phyloP scores from a whole-genome alignment of 37 sponge, comb jelly and placozoan species.

The Amphimedon queenslandica region DNA sequence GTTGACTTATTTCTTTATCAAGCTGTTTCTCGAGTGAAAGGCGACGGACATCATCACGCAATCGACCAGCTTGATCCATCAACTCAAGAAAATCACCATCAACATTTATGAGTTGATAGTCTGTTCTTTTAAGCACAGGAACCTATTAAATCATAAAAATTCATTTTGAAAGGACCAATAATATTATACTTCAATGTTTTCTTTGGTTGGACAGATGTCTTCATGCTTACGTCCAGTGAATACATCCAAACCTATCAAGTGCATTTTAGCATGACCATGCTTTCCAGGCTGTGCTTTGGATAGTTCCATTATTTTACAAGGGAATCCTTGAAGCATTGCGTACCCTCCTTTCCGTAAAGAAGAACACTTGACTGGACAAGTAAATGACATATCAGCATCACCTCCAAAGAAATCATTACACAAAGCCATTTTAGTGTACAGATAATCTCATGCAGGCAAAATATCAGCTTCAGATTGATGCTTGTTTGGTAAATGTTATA shows the following conservation, averaged over 20 bases:
- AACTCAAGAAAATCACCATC: background rate
- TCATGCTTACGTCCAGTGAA: background rate
- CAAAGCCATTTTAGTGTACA: background rate
- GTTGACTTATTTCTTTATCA: background rate
- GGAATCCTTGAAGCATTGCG: background rate
- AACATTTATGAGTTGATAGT: background rate
- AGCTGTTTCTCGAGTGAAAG: background rate
- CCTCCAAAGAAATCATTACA: background rate
- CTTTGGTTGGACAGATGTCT: background rate
- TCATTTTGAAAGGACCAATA: too few species aligned
- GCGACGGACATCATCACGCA: background rate
- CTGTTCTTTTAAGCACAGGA: background rate
- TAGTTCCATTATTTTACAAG: background rate
- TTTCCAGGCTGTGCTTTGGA: background rate
- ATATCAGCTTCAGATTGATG: background rate
- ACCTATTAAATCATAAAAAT: background rate
- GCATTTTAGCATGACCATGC: background rate
- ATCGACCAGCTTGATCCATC: background rate
- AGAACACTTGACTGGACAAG: background rate
- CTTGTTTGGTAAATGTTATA: background rate
- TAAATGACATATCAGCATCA: background rate
- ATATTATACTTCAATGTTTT: background rate
- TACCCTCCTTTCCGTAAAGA: background rate
- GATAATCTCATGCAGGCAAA: background rate
- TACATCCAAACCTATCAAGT: background rate